Base-by-base conservation (phyloP, 2,888 invertebrate genomes). In the Troglohyphantes excavatus region DNA sequence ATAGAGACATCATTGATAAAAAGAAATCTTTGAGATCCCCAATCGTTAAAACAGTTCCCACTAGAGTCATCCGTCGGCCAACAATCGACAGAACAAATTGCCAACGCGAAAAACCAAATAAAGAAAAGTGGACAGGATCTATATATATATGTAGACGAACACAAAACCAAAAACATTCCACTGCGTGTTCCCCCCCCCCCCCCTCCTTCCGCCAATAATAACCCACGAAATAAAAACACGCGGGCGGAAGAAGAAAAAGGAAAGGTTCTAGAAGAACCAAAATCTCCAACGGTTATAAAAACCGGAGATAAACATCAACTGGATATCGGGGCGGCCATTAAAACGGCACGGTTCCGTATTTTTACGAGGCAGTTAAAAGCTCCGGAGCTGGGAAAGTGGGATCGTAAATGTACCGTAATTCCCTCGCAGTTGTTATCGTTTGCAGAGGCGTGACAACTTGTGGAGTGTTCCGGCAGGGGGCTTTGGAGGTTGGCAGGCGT, bases 331-430 rank as follows among this genome's bases (percentile, higher is more conserved):
- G 33, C 63, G 26, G 76, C 61, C 85, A 76, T 85, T 76, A 85
- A 76, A 85, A 53, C 53, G 61, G 76, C 59, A 19, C 67, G 26
- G 67, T 43, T 19, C 75, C 67, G 85, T 67, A 76, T 78, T 76
- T 86, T 86, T 86, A 86, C 78, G 85, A 86, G 85, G 85, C 85
- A 86, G 85, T 86, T 86, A 86, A 86, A 70, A 78, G 85, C 59
- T 75, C 67, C 73, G 67, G 46, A 84, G 84, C 84, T 84, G 85
- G 70, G 85, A 86, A 78, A 86, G 68, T 70, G 85, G 59, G 43
- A 26, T 78, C 85, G 85, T 86, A 86, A 86, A 86, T 78, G 85
- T 70, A 70, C 76, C 76, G 68, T 86, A 86, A 86, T 86, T 86
- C 85, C 53, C 59, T 68, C 59, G 85, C 61, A 68, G 76, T 76